Base-by-base conservation (phyloP, 2,888 invertebrate species). In the Amiota mariae region DNA sequence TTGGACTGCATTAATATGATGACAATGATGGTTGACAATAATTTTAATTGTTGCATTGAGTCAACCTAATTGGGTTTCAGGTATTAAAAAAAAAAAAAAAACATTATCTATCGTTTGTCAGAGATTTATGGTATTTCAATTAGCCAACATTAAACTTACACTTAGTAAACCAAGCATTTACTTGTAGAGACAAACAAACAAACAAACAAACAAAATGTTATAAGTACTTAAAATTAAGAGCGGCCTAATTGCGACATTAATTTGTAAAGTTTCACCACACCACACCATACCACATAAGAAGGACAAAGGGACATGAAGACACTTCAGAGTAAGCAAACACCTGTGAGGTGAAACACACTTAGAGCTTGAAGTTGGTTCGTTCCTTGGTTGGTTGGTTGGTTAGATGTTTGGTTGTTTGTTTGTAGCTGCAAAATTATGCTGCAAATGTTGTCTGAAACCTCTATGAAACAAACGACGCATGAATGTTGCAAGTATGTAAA, bases 401-500 rank as follows among this genome's bases (percentile, higher is more conserved):
- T 36, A 6, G 36, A 0, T 36, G 36, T 2, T 36, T 36, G 36
- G 6, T 36, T 36, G 36, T 0, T 36, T 36, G 36, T 36, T 36
- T 36, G 24, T 36, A 68, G 36, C 47, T 68, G 67, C 67, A 13
- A 68, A 68, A 54, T 54, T 68, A 54, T 51, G 67, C 67, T n/a
- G 54, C 18, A 68, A 54, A 46, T 46, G 61, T 61, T 10, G 24
- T 12, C 24, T 61, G 47, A 48, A 48, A 66, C 67, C n/a, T 49
- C 20, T n/a, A 51, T 11, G 20, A 18, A 59, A 59, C 1, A 66
- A n/a, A 15, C n/a, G 4, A 66, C 9, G 66, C 13, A 64, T 46
- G 51, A 51, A 68, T 20, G 13, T 36, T 49, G 49, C 18, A 24
- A 48, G 51, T 54, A 51, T 51, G 54, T 75, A 84, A 84, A 84